Evolutionary conservation across 1,140 invertebrate species (phyloP), one percentile per base, ranked within the genome.

Genomic region (Aphelenchoides avenae): DNA sequence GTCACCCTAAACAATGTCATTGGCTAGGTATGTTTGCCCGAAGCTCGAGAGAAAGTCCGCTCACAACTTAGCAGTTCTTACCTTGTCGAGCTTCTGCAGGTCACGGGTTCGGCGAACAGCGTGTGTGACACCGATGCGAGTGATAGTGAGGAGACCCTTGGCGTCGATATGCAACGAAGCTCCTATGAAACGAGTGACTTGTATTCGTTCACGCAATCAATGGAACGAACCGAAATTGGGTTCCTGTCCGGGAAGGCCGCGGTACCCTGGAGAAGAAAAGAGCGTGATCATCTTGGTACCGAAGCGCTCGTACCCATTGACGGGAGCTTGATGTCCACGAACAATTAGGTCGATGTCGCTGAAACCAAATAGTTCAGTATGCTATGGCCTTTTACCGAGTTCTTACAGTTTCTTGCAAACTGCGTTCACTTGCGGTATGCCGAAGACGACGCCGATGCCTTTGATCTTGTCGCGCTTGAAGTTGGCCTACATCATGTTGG

Each of bases 241-340:
- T 9, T 56, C 53, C 18, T 18, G 30, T n/a, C 40, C 53, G 15
- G 27, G 9, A 26, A 27, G 15, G 13, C 24, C 26, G 27, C 53
- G 51, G 43, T 56, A 56, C 2, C 53, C 53, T 13, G 53, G 53
- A 5, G 53, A 24, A 36, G 13, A 26, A 34, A 56, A 56, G 6
- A 56, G 33, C 13, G 53, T 56, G n/a, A 61, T 13, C 24, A 56
- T n/a, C 26, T 41, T 33, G 1, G 24, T 11, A 3, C 24, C 24
- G 13, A 56, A 56, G 2, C 52, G 15, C 30, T 56, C 53, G 34
- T 56, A 56, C 7, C 53, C 53, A 22, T 22, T 22, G 48, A 56
- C 57, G 6, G 53, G 53, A 3, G 52, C 51, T 57, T 56, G 53
- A 57, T 56, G 53, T 18, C 53, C 53, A 15, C 53, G 52, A 37